Base-by-base conservation (phyloP, 2,797 vertebrate species). In the Coregonus ussuriensis region DNA sequence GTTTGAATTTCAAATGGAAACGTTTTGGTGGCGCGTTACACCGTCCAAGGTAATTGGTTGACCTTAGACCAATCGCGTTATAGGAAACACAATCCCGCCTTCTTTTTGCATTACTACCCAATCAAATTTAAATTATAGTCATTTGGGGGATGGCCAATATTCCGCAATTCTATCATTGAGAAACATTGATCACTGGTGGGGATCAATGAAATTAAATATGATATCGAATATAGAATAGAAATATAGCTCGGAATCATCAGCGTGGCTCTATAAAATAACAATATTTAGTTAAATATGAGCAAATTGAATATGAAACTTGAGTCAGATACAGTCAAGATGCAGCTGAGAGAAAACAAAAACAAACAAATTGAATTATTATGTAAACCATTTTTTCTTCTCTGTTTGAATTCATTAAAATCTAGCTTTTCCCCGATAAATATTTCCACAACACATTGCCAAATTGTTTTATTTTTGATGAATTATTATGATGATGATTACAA, bases 1-100 rank as follows among this genome's bases (percentile, higher is more conserved):
- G 92, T 94, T 94, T 91, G 86, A 87, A 91, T 92, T 94, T 92
- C 68, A 93, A 94, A 92, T 83, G 2, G 5, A 82, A 88, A 52
- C 75, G 33, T 85, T 88, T 90, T 70, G 80, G 67, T 78, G 72
- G 81, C 77, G 82, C 85, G 79, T 69, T 53, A 14, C 4, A 83
- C 0, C 3, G 9, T 33, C 33, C 4, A 4, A 41, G 0, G 4
- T 83, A 75, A 94, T 93, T 95, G 93, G 93, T 35, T 73, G 77
- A 85, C 21, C 3, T 16, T 74, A 16, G 2, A 6, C 80, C n/a
- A 63, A 63, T 63, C 59, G 21, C 3, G 6, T 63, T 13, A 25
- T 3, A 63, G 21, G 21, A 63, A 63, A 25, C 11, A 63, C 1
- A 1, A 11, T 63, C 9, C 2, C 6, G 9, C 4, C 25, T 63